Base-by-base conservation (phyloP, 2,797 vertebrate species). In the Leptatherina wallacei region DNA sequence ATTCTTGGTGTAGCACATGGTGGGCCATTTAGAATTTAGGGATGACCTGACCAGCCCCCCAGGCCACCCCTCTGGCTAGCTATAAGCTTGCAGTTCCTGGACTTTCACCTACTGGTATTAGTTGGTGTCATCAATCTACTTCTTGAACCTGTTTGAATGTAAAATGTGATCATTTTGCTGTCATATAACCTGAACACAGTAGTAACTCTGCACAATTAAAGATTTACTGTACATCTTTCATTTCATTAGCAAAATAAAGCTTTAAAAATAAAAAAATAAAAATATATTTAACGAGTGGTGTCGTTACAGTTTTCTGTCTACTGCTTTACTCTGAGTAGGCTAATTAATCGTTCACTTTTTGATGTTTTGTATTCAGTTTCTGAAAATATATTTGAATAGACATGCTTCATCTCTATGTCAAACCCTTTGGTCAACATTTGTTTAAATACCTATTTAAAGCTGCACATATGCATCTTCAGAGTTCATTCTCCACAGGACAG, bases 151-250 rank as follows among this genome's bases (percentile, higher is more conserved):
- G 29, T 71, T 65, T 10, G 58, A 32, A 65, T 73, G 44, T 68
- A 42, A 49, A 7, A 49, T 44, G 16, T 44, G 56, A 61, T 78
- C 66, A 76, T 84, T 65, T 40, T 73, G 36, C 44, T 61, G 44
- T 60, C 69, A 75, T 70, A 40, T 78, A 73, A 80, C 65, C 75
- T 42, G 71, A 62, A 77, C 81, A 65, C 47, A 63, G 58, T 57
- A 20, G 52, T 51, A 55, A 64, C 14, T 30, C 35, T 40, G 38
- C 12, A 14, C 38, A 13, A 40, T 13, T 40, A 12, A 40, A 40
- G 38, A 40, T 40, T 14, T 0, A 20, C 36, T 8, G 29, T 35
- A 22, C 22, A 13, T 40, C 38, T 40, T 40, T 40, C 12, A 40
- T 12, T 13, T 40, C 38, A 40, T 40, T 3, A 40, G 38, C 38